A percentile compares a stretch with the other conserved stretches of the same genome.
Conservation (phyloP, 2,113 vertebrate genomes). For the Recurvirostra avosetta region DNA sequence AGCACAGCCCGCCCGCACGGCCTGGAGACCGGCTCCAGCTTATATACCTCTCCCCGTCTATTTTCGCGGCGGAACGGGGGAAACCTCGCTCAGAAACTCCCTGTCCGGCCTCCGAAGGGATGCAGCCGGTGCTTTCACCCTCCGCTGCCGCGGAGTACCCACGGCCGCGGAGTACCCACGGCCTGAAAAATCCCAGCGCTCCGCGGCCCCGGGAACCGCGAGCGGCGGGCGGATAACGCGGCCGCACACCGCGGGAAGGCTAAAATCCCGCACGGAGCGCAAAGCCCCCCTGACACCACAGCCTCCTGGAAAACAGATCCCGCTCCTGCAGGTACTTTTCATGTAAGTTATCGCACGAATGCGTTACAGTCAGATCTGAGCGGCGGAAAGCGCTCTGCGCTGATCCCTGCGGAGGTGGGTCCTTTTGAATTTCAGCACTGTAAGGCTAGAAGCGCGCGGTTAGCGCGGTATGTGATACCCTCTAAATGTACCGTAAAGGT, state of each 20-base stretch:
- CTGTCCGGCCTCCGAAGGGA: not conserved
- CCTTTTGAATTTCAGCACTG: conserved; percentile 66
- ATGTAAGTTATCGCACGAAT: not conserved
- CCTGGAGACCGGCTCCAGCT: not conserved
- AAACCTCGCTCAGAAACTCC: not conserved
- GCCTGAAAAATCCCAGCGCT: not conserved
- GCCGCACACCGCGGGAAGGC: not conserved
- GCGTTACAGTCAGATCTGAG: conserved; percentile 24
- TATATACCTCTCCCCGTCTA: not conserved
- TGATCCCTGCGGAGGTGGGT: conserved; percentile 50
- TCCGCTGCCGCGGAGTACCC: not conserved
- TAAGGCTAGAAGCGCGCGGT: conserved; percentile 63
- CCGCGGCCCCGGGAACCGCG: too few species aligned
- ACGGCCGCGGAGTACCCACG: not conserved
- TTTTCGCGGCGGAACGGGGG: not conserved
- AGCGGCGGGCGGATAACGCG: not conserved
- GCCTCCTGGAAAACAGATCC: not conserved
- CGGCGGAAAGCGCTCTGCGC: conserved; percentile 6
- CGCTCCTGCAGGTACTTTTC: conserved; percentile 3
- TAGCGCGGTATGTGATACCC: conserved; percentile 30
- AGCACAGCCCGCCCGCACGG: not conserved
- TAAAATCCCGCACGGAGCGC: not conserved
- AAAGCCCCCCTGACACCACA: not conserved
- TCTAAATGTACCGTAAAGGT: conserved; percentile 67
- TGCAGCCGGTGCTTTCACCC: not conserved